phyloP scores from a whole-genome alignment of 2,113 vertebrate genomes.

The Archilochus colubris region DNA sequence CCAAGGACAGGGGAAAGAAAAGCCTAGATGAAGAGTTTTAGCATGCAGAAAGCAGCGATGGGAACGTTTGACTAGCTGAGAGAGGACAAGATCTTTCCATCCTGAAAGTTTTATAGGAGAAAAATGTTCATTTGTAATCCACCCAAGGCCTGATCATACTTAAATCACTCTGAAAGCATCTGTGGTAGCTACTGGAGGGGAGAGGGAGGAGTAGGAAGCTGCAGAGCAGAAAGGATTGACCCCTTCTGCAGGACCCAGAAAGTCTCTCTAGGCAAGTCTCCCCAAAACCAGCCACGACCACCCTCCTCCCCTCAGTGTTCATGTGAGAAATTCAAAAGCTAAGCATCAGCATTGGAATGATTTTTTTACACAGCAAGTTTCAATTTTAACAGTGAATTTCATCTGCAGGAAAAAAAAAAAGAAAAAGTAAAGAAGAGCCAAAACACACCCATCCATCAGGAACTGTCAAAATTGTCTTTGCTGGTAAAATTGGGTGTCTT shows the following conservation, averaged over 20 bases:
- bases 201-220: not conserved
- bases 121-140: not conserved
- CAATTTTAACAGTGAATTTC: slow-evolving; percentile 8
- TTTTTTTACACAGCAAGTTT: not conserved
- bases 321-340: not conserved
- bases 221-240: not conserved
- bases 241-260: not conserved
- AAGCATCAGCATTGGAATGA: not conserved
- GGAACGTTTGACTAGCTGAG: not conserved
- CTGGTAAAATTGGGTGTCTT: not conserved
- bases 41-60: not conserved
- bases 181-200: not conserved
- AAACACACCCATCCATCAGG: not conserved
- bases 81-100: not conserved
- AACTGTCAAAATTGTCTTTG: slow-evolving; percentile 4
- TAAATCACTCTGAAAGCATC: not conserved
- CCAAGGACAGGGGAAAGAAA: not conserved
- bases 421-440: not conserved
- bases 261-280: not conserved
- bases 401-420: not conserved
- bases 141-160: not conserved
- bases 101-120: not conserved
- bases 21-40: not conserved
- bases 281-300: not conserved
- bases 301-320: not conserved